phyloP scores from a whole-genome alignment of 53 echinoderm and acorn worm genomes.

The Henricia sp. region DNA sequence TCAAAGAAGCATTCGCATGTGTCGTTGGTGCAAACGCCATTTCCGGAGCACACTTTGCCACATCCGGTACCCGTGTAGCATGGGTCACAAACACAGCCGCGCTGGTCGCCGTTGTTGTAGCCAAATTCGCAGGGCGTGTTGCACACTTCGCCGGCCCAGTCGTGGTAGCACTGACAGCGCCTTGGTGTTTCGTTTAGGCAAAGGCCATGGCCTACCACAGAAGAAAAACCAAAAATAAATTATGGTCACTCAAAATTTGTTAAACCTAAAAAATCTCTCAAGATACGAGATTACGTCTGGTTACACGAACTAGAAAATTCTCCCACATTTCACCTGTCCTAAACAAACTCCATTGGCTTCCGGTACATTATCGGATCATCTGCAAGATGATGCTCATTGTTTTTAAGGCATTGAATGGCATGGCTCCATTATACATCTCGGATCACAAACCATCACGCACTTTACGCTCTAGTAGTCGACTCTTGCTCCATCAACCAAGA shows the following conservation, averaged over 20 bases:
- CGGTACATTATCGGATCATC: no score
- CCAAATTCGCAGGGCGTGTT: slow-evolving; percentile 77
- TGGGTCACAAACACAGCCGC: slow-evolving; percentile 77
- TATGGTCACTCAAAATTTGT: neutral
- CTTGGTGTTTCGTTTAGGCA: slow-evolving; percentile 75
- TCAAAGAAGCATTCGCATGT: slow-evolving; percentile 78
- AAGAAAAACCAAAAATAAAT: neutral
- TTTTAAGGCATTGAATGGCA: no score
- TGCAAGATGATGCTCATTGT: no score
- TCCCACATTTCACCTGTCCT: no score
- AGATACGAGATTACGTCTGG: no score
- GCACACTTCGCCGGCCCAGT: slow-evolving; percentile 87
- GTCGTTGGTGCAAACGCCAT: slow-evolving; percentile 70
- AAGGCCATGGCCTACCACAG: slow-evolving; percentile 69
- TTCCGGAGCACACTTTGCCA: slow-evolving; percentile 70
- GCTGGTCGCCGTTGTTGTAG: slow-evolving; percentile 66
- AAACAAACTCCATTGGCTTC: no score
- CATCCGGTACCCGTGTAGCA: slow-evolving; percentile 86
- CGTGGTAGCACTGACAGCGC: slow-evolving; percentile 65
- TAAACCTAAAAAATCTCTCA: neutral
- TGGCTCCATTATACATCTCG: no score
- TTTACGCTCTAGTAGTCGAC: no score
- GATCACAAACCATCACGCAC: no score
- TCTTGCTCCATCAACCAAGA: no score
- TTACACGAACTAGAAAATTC: no score